Base-by-base conservation (phyloP, 2,113 vertebrate species). In the Ochotona princeps region DNA sequence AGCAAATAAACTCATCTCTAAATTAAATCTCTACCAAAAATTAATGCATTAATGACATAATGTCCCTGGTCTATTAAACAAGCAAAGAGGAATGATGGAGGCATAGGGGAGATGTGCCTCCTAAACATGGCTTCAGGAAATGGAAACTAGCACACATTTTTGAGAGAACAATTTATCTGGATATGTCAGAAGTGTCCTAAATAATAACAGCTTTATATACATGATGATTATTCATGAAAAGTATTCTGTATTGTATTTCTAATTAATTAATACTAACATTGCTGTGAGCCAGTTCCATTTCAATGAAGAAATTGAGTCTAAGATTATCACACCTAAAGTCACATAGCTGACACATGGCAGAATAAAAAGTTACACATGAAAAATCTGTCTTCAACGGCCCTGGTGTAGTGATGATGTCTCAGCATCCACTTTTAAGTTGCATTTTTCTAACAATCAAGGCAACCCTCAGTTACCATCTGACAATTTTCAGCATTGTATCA, bases 11-110 rank as follows among this genome's bases (percentile, higher is more conserved):
- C 87, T 91, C 54, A 28, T 30, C 63, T 87, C 81, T 73, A 85
- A 90, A 91, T 90, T 49, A 87, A 92, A 93, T 95, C 74, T 90
- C 81, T 87, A 61, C n/a, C 70, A 21, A 88, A 86, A 93, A 38
- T 92, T 82, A 78, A 70, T 95, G 85, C 79, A 32, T 49, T 92
- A 88, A 75, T 88, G 57, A 87, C 57, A 85, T 51, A 54, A 30
- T 7, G 25, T n/a, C 0, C 35, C 85, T 70, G 44, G 35, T 54
- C 82, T 94, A 72, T 80, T 83, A 91, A 80, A 81, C 30, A 70
- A 54, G 28, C 85, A 90, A 82, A 85, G 32, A 91, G 70, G 57
- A 75, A 90, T 63, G 28, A 86, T 60, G 15, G 49, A 67, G 21
- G 23, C 63, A 30, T 7, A 3, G 8, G 7, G 51, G 47, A 95